Evolutionary conservation across 2,888 invertebrate genomes (phyloP), one percentile per base, ranked within the genome.

Genomic region (Chrysina gloriosa): DNA sequence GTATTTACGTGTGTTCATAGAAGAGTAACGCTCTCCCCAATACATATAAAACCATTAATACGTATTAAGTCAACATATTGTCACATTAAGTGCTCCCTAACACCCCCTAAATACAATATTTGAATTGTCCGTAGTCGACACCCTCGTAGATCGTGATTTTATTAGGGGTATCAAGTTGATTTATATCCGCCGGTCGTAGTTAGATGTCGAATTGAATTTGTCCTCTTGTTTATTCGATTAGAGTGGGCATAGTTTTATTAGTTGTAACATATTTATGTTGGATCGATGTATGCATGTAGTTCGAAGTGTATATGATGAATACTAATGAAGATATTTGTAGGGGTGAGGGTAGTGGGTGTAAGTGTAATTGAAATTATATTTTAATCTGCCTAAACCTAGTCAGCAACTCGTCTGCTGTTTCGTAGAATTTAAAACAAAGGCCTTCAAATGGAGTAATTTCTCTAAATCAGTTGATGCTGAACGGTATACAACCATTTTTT

Each of bases 21-120:
- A 7, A 29, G 21, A 9, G 34, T 23, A 64, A 25, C 31, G 9
- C 48, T 50, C 67, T 36, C 70, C 52, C 69, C 70, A 72, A 72
- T 39, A 19, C 50, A 72, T 67, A 76, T 73, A 58, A 68, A 69
- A 76, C 78, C 81, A 82, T 82, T 81, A 81, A 82, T 82, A 81
- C 81, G 77, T 78, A 81, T 82, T 82, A 82, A 78, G 79, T 77
- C 77, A 79, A 79, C 77, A 79, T 77, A 78, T 78, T 78, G 79
- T 78, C 75, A 68, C 72, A 73, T 71, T 69, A 75, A 75, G 72
- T 69, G 71, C 65, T 67, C 71, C 69, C 72, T 65, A 68, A 65
- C 58, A 45, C 65, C 69, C 65, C 56, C 65, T 52, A 54, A 54
- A 61, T 56, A 52, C 31, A 63, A 48, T 63, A 54, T 54, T 48